Conservation (phyloP, 2,888 invertebrate genomes). For the Branchipolynoe longqiensis region DNA sequence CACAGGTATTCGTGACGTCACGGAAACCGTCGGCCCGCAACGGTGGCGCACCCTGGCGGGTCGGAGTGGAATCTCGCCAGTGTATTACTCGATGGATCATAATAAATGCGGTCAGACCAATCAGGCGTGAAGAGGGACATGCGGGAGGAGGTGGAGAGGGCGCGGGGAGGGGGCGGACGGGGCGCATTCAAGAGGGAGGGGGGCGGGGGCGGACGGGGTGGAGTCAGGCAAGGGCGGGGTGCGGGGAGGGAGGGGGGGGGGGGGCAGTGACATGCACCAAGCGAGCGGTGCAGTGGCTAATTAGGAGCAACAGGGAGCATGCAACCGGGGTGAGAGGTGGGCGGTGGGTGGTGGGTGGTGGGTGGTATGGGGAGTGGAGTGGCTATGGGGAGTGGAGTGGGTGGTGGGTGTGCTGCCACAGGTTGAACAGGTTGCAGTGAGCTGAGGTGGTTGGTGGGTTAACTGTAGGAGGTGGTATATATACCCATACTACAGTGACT, state of each 20-base stretch:
- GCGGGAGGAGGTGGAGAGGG: neutral
- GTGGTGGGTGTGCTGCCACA: neutral
- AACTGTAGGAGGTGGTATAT: no score
- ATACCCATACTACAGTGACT: no score
- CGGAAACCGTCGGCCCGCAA: neutral
- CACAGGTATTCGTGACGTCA: conserved; percentile 38
- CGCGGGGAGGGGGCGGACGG: neutral
- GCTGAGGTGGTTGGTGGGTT: no score
- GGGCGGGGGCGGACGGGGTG: neutral
- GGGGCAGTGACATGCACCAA: neutral
- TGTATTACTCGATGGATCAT: conserved; percentile 43
- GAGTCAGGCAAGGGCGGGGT: no score
- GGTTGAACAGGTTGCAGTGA: no score
- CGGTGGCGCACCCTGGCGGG: neutral
- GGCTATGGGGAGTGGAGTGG: neutral
- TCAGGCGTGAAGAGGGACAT: conserved; percentile 11
- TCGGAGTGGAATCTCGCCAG: conserved; percentile 32
- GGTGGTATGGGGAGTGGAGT: neutral
- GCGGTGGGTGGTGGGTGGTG: neutral
- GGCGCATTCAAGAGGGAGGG: neutral
- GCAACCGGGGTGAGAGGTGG: conserved; percentile 7
- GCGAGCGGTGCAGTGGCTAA: conserved; percentile 11
- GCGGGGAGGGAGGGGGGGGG: neutral
- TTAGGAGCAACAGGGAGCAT: conserved; percentile 20
- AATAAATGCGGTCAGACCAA: conserved; percentile 29